These are phyloP conservation scores for Casuarius casuarius DNA, from an alignment of 2,113 vertebrate genomes.

Conservation along the genomic window DNA sequence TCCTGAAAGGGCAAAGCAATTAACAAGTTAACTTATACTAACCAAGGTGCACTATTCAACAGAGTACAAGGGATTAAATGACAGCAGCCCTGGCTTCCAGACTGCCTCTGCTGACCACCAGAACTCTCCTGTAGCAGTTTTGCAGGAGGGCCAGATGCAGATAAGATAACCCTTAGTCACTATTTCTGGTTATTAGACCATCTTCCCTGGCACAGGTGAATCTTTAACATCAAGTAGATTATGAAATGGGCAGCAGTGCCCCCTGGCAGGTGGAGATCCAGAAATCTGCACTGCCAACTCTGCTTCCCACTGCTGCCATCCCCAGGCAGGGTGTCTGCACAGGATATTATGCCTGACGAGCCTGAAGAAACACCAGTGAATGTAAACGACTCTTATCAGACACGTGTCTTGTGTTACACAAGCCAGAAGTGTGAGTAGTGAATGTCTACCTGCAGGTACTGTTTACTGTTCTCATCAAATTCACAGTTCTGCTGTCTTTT, in stretches of 20 bases:
- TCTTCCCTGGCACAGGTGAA: not conserved
- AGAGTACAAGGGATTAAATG: slow-evolving; percentile 31
- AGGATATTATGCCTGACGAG: not conserved
- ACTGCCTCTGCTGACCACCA: not conserved
- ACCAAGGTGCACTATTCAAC: not conserved
- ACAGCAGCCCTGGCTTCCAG: slow-evolving; percentile 23
- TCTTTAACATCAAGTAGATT: not conserved
- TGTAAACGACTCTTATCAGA: not conserved
- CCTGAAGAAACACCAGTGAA: not conserved
- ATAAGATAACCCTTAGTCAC: not conserved
- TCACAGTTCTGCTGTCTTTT: not conserved
- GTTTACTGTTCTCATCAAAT: not conserved
- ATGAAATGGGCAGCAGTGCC: not conserved
- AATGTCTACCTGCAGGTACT: not conserved
- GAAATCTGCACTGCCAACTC: not conserved
- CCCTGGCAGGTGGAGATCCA: not conserved
- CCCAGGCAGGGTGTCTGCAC: not conserved
- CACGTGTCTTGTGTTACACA: rapidly evolving
- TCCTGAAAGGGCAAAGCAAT: slow-evolving; percentile 22
- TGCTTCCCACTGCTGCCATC: not conserved
- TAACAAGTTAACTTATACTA: not conserved
- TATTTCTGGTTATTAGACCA: not conserved
- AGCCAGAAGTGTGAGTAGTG: not conserved
- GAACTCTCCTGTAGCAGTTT: not conserved
- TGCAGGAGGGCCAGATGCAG: not conserved